These are phyloP conservation scores for Brachypodius melanocephalos DNA, from an alignment of 2,113 vertebrate species.

Conservation along the genomic window DNA sequence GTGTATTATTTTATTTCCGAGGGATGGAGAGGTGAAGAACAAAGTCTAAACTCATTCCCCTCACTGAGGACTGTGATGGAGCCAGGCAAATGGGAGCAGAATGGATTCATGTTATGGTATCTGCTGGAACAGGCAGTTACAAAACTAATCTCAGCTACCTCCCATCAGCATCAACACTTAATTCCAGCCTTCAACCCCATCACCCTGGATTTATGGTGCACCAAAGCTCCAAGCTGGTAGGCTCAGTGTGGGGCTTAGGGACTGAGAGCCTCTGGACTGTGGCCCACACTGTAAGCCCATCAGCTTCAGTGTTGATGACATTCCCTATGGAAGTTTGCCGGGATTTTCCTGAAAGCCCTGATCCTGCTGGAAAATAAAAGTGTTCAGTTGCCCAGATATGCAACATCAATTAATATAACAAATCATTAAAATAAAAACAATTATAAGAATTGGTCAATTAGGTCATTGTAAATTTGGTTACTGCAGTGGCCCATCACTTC, in stretches of 20 bases:
- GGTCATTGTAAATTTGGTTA: not conserved
- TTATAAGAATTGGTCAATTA: not conserved
- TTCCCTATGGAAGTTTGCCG: not conserved
- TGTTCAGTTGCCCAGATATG: fast-evolving
- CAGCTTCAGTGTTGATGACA: not conserved
- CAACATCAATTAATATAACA: not conserved
- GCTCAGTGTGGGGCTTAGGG: not conserved
- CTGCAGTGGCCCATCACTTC: not conserved
- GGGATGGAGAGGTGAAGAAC: not conserved
- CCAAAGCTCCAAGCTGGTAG: not conserved
- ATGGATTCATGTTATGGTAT: not conserved
- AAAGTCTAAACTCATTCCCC: not conserved
- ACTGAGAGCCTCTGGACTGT: not conserved
- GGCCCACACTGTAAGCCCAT: not conserved
- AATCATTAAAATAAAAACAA: not conserved
- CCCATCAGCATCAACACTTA: not conserved
- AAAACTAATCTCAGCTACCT: not conserved
- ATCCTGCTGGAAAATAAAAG: not conserved
- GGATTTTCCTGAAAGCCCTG: not conserved
- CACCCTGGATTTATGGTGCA: not conserved
- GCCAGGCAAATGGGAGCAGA: not conserved
- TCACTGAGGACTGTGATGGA: fast-evolving
- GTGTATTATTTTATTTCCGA: not conserved
- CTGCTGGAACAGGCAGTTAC: not conserved
- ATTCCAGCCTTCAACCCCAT: not conserved